These are phyloP conservation scores for Rhea pennata DNA, from an alignment of 2,113 vertebrate species.

Conservation along the genomic window DNA sequence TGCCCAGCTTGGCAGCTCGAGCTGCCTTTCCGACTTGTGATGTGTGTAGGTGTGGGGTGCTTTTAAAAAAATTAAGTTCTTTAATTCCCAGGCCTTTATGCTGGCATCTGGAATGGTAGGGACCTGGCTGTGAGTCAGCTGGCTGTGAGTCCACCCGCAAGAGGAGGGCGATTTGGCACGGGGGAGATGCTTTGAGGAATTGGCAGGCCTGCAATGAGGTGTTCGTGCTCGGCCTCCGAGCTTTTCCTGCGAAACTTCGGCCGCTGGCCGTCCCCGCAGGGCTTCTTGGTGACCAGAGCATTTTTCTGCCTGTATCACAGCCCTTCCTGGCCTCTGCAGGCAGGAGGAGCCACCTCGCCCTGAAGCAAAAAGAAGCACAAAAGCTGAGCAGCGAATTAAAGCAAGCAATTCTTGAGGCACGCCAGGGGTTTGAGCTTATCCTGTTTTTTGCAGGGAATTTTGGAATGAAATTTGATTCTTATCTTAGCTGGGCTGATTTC, in stretches of 20 bases:
- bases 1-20: no score
- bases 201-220: neutral
- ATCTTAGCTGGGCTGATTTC: neutral
- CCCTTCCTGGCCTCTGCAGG: neutral
- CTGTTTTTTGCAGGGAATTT: neutral
- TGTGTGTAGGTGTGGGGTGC: no score
- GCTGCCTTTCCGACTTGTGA: no score
- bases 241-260: neutral
- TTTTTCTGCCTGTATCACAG: neutral
- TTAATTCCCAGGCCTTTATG: no score
- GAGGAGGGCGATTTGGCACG: neutral
- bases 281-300: no score
- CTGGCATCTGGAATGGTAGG: neutral
- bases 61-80: no score
- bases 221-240: neutral
- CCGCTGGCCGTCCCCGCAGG: neutral
- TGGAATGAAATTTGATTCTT: neutral
- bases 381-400: neutral
- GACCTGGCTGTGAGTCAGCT: neutral
- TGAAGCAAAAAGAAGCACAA: neutral
- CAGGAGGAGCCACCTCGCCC: neutral
- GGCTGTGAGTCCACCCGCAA: neutral
- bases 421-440: neutral
- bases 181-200: neutral
- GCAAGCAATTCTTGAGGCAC: neutral